phyloP scores from a whole-genome alignment of 2,797 vertebrate species.

The Gephyroberyx darwinii region DNA sequence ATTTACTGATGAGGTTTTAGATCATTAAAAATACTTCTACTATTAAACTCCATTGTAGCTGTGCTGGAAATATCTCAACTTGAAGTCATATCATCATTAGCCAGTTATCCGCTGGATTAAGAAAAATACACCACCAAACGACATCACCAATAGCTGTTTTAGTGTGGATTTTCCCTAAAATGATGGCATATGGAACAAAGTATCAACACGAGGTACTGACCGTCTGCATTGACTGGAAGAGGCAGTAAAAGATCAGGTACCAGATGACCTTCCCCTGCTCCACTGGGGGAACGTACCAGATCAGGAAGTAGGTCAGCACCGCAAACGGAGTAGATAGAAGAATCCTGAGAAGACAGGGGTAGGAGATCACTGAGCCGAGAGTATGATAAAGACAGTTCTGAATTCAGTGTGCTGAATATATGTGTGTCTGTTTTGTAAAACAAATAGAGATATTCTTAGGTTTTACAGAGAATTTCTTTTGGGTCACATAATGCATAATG shows the following conservation, averaged over 20 bases:
- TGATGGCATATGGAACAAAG: not conserved
- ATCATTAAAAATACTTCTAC: too few relatives aligned
- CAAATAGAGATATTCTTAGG: not conserved
- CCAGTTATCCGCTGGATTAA: too few relatives aligned
- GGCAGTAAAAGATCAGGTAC: constrained; percentile 94
- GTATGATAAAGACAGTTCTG: not conserved
- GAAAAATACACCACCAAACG: too few relatives aligned
- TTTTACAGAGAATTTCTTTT: not conserved
- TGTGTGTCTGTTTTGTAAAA: not conserved
- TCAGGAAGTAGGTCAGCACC: constrained; percentile 88
- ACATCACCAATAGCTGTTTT: too few relatives aligned
- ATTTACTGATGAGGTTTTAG: too few relatives aligned
- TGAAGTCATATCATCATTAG: too few relatives aligned
- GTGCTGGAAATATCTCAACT: too few relatives aligned
- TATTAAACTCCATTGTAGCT: too few relatives aligned
- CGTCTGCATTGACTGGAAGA: constrained; percentile 94
- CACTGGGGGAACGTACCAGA: constrained; percentile 93
- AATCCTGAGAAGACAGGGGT: constrained; percentile 81
- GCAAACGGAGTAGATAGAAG: constrained; percentile 90
- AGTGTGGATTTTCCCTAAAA: not conserved
- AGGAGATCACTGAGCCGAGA: constrained; percentile 2
- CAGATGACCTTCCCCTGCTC: constrained; percentile 86
- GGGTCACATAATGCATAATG: not conserved
- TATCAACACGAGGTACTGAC: constrained; percentile 76
- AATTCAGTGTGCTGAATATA: not conserved